Evolutionary conservation across 2,797 vertebrate genomes (phyloP).

Genomic region (Eremophila alpestris): DNA sequence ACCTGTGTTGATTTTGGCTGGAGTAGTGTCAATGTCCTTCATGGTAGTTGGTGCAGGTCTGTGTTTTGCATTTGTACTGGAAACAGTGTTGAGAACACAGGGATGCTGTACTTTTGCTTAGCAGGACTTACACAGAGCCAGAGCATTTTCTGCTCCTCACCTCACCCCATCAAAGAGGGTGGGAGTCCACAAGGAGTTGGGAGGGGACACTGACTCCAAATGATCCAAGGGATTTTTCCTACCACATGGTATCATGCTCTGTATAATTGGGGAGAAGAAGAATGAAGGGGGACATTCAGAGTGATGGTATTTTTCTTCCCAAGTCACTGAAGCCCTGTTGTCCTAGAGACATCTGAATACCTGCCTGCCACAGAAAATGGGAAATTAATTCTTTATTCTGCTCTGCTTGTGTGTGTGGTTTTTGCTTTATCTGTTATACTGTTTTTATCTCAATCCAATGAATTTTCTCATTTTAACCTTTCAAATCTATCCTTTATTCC

Average conservation of each 20-base stretch:
- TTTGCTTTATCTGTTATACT: background rate
- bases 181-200: background rate
- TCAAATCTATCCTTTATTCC: background rate
- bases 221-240: background rate
- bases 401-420: background rate
- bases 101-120: background rate
- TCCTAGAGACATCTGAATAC: background rate
- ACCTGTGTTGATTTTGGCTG: background rate
- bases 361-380: background rate
- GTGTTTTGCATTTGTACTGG: background rate
- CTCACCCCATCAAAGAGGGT: background rate
- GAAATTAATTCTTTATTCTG: background rate
- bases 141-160: background rate
- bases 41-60: background rate
- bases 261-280: background rate
- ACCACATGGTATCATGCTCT: background rate
- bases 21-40: background rate
- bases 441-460: background rate
- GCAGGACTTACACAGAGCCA: background rate
- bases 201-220: background rate
- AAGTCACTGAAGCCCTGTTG: background rate
- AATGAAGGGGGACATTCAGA: fast-evolving
- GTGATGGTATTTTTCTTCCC: background rate
- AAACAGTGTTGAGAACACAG: background rate
- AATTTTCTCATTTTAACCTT: background rate